Conservation (phyloP, 2,797 vertebrate species). For the Setipinna tenuifilis region DNA sequence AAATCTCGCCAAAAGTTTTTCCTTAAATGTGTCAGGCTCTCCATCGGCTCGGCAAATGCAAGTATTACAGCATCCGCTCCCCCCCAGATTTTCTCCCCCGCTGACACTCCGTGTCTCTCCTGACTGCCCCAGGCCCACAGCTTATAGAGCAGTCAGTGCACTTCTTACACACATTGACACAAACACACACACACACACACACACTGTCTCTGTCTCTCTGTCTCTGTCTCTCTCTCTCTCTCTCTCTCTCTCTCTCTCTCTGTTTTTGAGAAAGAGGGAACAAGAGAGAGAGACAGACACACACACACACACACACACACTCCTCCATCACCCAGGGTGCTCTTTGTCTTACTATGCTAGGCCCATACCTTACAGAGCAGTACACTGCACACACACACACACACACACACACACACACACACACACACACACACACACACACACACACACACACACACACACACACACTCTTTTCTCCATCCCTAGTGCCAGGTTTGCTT, state of each 20-base stretch:
- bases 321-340: no score
- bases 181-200: constrained; percentile 13
- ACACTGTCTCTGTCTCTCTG: no score
- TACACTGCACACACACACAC: not conserved
- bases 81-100: not conserved
- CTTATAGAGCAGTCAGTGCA: not conserved
- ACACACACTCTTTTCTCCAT: not conserved
- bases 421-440: constrained; percentile 21
- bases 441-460: not conserved
- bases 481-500: not conserved
- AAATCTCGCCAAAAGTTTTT: not conserved
- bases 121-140: not conserved
- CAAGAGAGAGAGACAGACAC: no score
- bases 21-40: not conserved
- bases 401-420: not conserved
- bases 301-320: no score
- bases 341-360: no score
- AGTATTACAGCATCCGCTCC: not conserved
- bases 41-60: not conserved
- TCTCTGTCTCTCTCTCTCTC: no score
- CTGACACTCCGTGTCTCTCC: not conserved
- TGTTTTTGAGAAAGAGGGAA: no score
- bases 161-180: not conserved
- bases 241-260: no score
- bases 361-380: not conserved